A percentile compares a stretch with the other conserved stretches of the same genome.
Evolutionary conservation across 2,113 vertebrate species (phyloP).

Genomic region (Syrrhaptes paradoxus): DNA sequence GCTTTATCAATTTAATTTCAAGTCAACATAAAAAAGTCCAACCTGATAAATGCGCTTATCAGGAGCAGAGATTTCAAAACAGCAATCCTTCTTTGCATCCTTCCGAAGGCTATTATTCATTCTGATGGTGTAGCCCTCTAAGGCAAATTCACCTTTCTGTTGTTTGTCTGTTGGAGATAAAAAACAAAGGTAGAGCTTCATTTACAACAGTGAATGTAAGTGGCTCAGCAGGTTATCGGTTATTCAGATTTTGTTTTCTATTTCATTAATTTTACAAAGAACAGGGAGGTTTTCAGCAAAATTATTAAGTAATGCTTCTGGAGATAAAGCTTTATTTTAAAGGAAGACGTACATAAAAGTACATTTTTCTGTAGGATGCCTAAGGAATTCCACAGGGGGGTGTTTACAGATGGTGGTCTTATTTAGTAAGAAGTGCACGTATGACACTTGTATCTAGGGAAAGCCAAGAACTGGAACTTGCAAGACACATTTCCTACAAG

Average conservation of each 20-base stretch:
- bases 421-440: slow-evolving; percentile 32
- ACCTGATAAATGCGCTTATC: slow-evolving; percentile 98
- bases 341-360: background rate
- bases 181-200: slow-evolving; percentile 72
- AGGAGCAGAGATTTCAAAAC: slow-evolving; percentile 94
- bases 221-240: slow-evolving; percentile 46
- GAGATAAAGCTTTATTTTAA: slow-evolving; percentile 41
- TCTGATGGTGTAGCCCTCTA: slow-evolving; percentile 90
- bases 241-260: slow-evolving; percentile 64
- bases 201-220: slow-evolving; percentile 53
- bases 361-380: slow-evolving; percentile 20
- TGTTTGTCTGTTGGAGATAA: slow-evolving; percentile 90
- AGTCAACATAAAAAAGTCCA: slow-evolving; percentile 67
- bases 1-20: slow-evolving; percentile 81
- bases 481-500: slow-evolving; percentile 43
- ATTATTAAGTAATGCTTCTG: slow-evolving; percentile 17
- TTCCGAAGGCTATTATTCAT: slow-evolving; percentile 90
- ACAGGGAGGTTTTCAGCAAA: slow-evolving; percentile 26
- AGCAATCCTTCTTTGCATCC: slow-evolving; percentile 95
- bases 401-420: slow-evolving; percentile 50
- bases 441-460: slow-evolving; percentile 29
- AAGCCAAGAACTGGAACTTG: slow-evolving; percentile 65
- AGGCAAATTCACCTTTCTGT: slow-evolving; percentile 95
- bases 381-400: slow-evolving; percentile 6
- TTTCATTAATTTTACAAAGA: slow-evolving; percentile 56